Evolutionary conservation across 2,113 vertebrate species (phyloP).

Genomic region (Prietella phreatophila): DNA sequence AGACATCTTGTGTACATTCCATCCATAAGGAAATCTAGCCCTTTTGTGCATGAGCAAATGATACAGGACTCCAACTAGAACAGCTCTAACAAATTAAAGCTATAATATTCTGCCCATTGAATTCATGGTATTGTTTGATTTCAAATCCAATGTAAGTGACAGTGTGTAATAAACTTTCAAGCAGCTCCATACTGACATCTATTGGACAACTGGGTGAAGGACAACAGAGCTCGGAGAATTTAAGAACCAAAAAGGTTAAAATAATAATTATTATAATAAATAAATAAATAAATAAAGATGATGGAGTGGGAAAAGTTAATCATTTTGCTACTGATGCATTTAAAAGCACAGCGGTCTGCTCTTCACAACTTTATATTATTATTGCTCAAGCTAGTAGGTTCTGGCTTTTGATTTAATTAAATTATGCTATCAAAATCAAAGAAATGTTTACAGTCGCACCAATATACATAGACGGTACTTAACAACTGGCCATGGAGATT

Average conservation of each 20-base stretch:
- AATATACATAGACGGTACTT: background rate
- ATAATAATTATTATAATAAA: background rate
- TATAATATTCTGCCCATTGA: background rate
- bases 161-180: background rate
- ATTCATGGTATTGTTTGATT: background rate
- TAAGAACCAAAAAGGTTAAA: background rate
- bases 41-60: background rate
- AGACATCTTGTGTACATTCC: background rate
- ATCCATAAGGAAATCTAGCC: background rate
- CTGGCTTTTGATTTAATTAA: background rate
- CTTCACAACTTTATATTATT: background rate
- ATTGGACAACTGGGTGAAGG: constrained; percentile 48
- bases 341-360: background rate
- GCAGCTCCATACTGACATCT: constrained; percentile 61
- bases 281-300: too few species aligned
- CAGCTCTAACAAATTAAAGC: background rate
- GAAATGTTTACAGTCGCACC: background rate
- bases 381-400: background rate
- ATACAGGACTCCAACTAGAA: background rate
- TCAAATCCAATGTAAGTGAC: background rate
- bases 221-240: background rate
- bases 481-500: background rate
- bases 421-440: background rate
- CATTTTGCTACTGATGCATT: background rate
- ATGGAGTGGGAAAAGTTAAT: too few species aligned